These are phyloP conservation scores for Wiebesia pumilae DNA, from an alignment of 1,140 invertebrate genomes.

Conservation along the genomic window DNA sequence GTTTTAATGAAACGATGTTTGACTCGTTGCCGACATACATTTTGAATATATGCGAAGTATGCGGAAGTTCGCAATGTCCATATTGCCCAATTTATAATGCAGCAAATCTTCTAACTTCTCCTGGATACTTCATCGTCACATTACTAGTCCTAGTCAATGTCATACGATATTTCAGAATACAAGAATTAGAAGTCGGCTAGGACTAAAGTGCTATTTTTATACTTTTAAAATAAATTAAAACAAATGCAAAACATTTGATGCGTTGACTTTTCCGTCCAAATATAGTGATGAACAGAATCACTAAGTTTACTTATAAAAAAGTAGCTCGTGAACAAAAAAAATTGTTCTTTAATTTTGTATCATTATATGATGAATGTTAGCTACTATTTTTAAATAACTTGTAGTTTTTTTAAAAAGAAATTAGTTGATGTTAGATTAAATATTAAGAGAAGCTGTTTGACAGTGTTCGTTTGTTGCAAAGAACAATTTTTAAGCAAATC, in stretches of 20 bases:
- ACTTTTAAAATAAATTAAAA: not conserved
- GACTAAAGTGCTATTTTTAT: constrained; percentile 11
- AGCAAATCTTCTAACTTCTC: constrained; percentile 72
- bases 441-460: not conserved
- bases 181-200: constrained; percentile 57
- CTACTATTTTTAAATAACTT: not conserved
- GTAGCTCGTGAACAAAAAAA: not conserved
- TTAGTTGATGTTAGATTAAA: not conserved
- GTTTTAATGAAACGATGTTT: constrained; percentile 95
- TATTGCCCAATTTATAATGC: constrained; percentile 94
- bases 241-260: not conserved
- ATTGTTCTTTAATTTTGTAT: not conserved
- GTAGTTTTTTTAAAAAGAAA: not conserved
- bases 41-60: constrained; percentile 97
- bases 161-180: constrained; percentile 64
- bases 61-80: constrained; percentile 97
- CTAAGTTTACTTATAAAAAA: constrained; percentile 9
- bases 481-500: not conserved
- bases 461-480: not conserved
- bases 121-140: constrained; percentile 65
- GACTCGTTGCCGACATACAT: constrained; percentile 91
- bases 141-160: constrained; percentile 62
- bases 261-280: constrained; percentile 8
- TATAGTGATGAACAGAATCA: constrained; percentile 18
- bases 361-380: not conserved